Conservation (phyloP, 2,888 invertebrate genomes). For the Bhutanitis thaidina region DNA sequence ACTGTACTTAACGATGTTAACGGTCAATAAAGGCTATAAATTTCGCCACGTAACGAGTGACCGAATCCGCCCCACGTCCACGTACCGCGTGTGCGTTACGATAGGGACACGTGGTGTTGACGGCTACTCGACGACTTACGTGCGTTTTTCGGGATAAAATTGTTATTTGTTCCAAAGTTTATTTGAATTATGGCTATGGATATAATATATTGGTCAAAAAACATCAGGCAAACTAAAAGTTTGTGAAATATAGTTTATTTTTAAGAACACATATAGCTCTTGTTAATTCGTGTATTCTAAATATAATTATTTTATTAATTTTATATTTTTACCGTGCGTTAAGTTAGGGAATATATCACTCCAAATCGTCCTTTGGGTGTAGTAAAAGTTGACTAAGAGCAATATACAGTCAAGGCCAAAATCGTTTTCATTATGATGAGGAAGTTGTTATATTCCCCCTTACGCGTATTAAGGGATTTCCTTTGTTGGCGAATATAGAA, state of each 20-base stretch:
- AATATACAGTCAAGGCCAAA: no score
- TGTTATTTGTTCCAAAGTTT: constrained; percentile 25
- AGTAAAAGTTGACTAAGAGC: no score
- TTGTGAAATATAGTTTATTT: background rate
- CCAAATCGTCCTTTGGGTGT: no score
- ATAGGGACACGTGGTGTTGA: constrained; percentile 29
- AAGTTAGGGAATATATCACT: no score
- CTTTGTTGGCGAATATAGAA: no score
- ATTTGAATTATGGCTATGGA: background rate
- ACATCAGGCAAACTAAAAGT: background rate
- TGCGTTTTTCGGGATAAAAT: constrained; percentile 39
- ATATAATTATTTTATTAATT: no score
- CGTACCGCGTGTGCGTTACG: constrained; percentile 25
- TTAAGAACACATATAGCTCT: no score
- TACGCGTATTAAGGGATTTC: no score
- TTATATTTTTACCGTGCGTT: no score
- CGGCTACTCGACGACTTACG: constrained; percentile 26
- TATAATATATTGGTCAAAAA: constrained; percentile 5
- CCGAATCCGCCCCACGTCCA: constrained; percentile 18
- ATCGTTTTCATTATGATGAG: no score
- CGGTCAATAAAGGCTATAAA: constrained; percentile 45
- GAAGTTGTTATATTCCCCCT: no score
- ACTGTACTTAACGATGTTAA: constrained; percentile 38
- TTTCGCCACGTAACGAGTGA: constrained; percentile 25
- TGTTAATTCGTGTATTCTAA: no score